These are phyloP conservation scores for Halictus ligatus DNA, from an alignment of 2,888 invertebrate species.

Conservation along the genomic window DNA sequence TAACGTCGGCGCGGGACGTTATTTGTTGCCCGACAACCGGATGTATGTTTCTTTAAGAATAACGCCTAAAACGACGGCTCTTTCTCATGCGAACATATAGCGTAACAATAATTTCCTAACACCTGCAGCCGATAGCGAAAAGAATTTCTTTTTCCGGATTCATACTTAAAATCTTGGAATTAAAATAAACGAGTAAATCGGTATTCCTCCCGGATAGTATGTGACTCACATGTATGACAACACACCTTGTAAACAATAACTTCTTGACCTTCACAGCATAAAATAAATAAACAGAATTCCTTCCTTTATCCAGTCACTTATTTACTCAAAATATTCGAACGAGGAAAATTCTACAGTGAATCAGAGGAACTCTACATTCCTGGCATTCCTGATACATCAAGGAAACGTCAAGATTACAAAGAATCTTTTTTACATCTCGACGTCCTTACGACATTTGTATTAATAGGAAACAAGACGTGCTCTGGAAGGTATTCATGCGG, in stretches of 20 bases:
- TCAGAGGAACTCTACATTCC: background rate
- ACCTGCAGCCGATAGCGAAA: background rate
- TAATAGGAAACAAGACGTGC: background rate
- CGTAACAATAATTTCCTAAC: background rate
- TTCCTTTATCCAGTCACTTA: too few relatives aligned
- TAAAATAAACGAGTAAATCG: background rate
- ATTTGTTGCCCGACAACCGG: slow-evolving; percentile 44
- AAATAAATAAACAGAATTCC: background rate
- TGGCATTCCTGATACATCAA: too few relatives aligned
- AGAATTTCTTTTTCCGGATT: background rate
- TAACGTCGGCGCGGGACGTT: slow-evolving; percentile 44
- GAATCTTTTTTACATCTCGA: background rate
- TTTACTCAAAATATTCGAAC: background rate
- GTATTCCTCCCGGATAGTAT: background rate
- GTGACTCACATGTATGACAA: background rate
- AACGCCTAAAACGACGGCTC: slow-evolving; percentile 15
- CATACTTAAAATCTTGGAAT: background rate
- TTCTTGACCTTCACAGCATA: background rate
- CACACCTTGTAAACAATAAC: background rate
- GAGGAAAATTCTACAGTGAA: background rate
- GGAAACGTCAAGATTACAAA: background rate
- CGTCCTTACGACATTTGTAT: background rate
- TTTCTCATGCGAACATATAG: background rate
- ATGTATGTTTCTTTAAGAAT: slow-evolving; percentile 32
- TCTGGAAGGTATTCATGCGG: background rate